Evolutionary conservation across 92 coral and sea anemone genomes (phyloP).

Genomic region (Actinernus sp.): DNA sequence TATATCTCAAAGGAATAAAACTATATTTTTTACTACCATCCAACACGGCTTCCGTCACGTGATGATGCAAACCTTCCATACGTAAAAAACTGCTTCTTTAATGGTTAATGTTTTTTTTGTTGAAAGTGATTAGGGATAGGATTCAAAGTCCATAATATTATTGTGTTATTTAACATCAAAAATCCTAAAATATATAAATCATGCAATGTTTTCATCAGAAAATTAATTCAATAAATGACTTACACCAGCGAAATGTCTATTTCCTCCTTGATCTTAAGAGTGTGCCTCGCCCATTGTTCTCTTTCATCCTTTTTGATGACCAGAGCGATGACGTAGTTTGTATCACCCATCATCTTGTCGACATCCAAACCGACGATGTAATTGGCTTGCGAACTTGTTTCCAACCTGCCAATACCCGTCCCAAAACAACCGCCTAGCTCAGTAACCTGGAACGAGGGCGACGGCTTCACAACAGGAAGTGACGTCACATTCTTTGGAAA

Average conservation of each 20-base stretch:
- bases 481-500: constrained; percentile 58
- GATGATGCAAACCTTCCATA: too few relatives aligned
- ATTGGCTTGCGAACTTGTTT: constrained; percentile 14
- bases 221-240: too few relatives aligned
- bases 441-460: background rate
- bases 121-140: too few relatives aligned
- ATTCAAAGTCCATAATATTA: too few relatives aligned
- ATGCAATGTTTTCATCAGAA: too few relatives aligned
- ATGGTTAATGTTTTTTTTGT: too few relatives aligned
- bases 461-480: constrained; percentile 64
- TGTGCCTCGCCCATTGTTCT: constrained; percentile 36
- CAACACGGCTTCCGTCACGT: too few relatives aligned
- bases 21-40: too few relatives aligned
- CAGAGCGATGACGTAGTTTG: constrained; percentile 48
- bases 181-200: background rate
- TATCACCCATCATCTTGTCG: constrained; percentile 75
- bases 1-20: too few relatives aligned
- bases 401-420: constrained; percentile 68
- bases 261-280: constrained; percentile 54
- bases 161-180: too few relatives aligned
- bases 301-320: constrained; percentile 54
- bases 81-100: too few relatives aligned
- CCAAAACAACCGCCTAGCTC: constrained; percentile 84
- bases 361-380: constrained; percentile 55
- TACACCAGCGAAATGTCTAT: constrained; percentile 58